A percentile compares a stretch with the other conserved stretches of the same genome.
Evolutionary conservation across 2,888 invertebrate species (phyloP).

Genomic region (Onthophagus sagittarius): DNA sequence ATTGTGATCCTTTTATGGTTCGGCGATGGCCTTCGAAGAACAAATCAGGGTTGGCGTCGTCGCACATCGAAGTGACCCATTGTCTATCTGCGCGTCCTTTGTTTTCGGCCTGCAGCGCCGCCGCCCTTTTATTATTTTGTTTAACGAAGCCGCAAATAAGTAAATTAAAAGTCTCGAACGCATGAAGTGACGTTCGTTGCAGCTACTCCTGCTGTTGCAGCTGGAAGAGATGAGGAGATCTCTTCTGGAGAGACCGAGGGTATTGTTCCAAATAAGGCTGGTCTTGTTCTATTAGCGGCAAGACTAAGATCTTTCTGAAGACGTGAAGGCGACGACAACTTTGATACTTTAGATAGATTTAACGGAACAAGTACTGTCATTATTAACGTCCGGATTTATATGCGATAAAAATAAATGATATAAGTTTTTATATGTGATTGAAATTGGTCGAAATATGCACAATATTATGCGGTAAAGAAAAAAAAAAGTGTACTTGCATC

Average conservation of each 20-base stretch:
- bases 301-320: neutral
- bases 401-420: too few relatives aligned
- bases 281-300: neutral
- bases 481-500: too few relatives aligned
- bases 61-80: neutral
- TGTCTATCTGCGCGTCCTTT: neutral
- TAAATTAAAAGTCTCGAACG: neutral
- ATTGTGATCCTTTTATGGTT: neutral
- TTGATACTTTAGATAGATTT: neutral
- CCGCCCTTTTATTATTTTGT: neutral
- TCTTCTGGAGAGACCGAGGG: neutral
- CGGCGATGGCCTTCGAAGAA: neutral
- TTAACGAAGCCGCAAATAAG: neutral
- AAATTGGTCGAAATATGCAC: too few relatives aligned
- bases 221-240: neutral
- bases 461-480: too few relatives aligned
- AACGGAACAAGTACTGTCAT: neutral
- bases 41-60: neutral
- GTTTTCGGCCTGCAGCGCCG: neutral
- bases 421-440: too few relatives aligned
- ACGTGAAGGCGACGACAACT: neutral
- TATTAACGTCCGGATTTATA: too few relatives aligned
- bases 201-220: too few relatives aligned
- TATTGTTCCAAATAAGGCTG: neutral
- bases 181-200: neutral